A percentile compares a stretch with the other conserved stretches of the same genome.
Conservation (phyloP, 2,113 vertebrate species). For the Rana temporaria region DNA sequence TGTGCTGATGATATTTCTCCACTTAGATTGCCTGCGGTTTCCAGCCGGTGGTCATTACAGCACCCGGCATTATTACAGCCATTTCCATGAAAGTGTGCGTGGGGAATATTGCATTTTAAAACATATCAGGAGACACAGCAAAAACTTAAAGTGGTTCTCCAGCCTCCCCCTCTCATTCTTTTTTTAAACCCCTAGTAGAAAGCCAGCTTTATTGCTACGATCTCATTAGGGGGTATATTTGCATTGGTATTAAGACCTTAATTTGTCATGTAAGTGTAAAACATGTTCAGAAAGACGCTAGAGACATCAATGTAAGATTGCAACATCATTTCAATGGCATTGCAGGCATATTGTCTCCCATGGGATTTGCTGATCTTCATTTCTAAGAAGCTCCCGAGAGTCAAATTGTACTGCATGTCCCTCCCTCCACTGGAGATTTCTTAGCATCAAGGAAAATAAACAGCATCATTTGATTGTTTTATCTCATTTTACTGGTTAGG, state of each 20-base stretch:
- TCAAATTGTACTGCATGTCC: background rate
- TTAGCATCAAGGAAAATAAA: background rate
- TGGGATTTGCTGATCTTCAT: background rate
- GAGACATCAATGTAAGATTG: background rate
- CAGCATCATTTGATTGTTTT: background rate
- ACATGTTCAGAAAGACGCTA: background rate
- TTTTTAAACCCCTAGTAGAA: no score
- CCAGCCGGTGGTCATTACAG: no score
- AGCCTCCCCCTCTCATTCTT: no score
- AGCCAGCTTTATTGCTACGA: background rate
- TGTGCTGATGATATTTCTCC: no score
- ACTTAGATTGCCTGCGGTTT: no score
- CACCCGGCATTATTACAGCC: no score
- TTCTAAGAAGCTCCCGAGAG: background rate
- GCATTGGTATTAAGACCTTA: conserved; percentile 3
- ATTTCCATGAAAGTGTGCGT: no score
- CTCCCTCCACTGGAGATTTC: background rate
- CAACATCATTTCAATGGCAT: conserved; percentile 27
- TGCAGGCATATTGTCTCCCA: background rate
- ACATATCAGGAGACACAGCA: no score
- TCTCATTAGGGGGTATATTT: background rate
- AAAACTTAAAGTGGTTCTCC: no score
- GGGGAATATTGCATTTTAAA: no score
- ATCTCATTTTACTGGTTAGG: background rate
- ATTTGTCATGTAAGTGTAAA: conserved; percentile 30